These are phyloP conservation scores for Clarias batrachus DNA, from an alignment of 2,113 vertebrate genomes.

Conservation along the genomic window DNA sequence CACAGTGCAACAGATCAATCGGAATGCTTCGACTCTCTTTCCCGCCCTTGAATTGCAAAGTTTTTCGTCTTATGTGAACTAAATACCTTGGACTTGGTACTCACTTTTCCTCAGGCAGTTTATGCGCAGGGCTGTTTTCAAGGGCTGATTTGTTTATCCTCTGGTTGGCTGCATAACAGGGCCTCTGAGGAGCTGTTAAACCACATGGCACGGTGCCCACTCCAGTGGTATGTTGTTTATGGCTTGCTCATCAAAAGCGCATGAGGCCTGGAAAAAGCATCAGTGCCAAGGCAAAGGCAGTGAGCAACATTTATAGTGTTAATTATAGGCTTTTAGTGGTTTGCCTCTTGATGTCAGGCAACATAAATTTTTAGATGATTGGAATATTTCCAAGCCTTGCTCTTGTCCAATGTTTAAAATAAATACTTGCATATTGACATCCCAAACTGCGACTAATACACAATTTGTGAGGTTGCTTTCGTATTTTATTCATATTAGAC, in stretches of 20 bases:
- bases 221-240: conserved; percentile 25
- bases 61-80: neutral
- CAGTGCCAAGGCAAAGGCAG: neutral
- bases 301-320: neutral
- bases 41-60: neutral
- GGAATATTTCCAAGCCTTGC: neutral
- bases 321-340: neutral
- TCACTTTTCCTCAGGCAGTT: neutral
- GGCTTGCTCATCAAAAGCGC: neutral
- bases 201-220: conserved; percentile 21
- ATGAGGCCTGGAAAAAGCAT: conserved; percentile 7
- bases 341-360: neutral
- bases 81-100: conserved; percentile 51
- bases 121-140: neutral
- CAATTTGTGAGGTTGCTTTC: neutral
- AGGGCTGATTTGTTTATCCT: conserved; percentile 13
- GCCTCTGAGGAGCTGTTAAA: conserved; percentile 20
- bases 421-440: neutral
- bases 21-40: neutral
- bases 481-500: neutral
- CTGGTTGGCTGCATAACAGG: neutral
- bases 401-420: neutral
- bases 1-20: neutral
- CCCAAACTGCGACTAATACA: neutral
- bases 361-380: neutral